phyloP scores from a whole-genome alignment of 2,113 vertebrate genomes.

The Vulpes lagopus region DNA sequence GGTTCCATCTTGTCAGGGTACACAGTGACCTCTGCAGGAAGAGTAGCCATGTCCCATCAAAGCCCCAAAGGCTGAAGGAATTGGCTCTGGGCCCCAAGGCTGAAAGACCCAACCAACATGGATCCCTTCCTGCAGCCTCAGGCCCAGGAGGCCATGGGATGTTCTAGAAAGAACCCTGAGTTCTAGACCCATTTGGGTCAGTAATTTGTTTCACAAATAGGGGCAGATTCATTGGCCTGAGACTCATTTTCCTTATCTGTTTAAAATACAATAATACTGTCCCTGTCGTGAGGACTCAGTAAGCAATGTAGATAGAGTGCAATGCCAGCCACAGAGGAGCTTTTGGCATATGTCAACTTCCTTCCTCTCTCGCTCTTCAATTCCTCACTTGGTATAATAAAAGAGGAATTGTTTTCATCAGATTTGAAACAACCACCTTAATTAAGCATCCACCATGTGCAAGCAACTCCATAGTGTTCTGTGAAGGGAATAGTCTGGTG shows the following conservation, averaged over 20 bases:
- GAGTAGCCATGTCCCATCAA: neutral
- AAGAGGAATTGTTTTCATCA: neutral
- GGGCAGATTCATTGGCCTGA: neutral
- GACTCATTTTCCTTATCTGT: neutral
- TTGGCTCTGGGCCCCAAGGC: neutral
- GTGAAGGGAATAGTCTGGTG: rapidly evolving
- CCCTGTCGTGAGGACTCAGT: neutral
- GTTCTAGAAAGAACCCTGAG: neutral
- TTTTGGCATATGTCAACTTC: neutral
- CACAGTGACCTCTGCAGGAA: rapidly evolving
- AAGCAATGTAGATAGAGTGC: neutral
- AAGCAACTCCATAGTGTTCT: rapidly evolving
- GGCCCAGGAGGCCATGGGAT: too few relatives aligned
- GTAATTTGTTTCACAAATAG: neutral
- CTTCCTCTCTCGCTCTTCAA: neutral
- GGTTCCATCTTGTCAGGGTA: neutral
- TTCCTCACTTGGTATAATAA: neutral
- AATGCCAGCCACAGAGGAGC: neutral
- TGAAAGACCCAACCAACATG: neutral
- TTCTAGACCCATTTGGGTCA: neutral
- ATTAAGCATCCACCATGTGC: neutral
- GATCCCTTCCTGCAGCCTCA: neutral
- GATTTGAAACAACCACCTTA: neutral
- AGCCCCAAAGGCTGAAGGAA: neutral
- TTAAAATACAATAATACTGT: neutral